A percentile compares a stretch with the other conserved stretches of the same genome.
These are phyloP conservation scores for Hyla sarda DNA, from an alignment of 2,113 vertebrate genomes.

Conservation along the genomic window DNA sequence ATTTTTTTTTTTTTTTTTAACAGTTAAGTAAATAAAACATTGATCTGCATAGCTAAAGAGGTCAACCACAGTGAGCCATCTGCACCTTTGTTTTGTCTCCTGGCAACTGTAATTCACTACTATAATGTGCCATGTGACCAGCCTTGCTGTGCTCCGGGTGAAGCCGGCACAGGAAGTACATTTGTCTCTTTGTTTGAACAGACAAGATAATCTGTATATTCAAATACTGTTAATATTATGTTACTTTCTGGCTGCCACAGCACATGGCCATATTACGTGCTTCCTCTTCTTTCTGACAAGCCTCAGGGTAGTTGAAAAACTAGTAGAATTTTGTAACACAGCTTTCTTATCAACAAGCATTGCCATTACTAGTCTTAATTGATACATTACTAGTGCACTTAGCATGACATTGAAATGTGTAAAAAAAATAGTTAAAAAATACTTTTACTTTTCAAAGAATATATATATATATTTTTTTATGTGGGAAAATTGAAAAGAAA, in stretches of 20 bases:
- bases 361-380: not conserved
- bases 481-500: too few relatives aligned
- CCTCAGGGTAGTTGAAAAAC: not conserved
- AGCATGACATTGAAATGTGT: not conserved
- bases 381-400: not conserved
- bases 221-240: not conserved
- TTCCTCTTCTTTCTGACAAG: not conserved
- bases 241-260: not conserved
- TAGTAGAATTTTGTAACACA: not conserved
- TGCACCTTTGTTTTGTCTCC: conserved; percentile 67
- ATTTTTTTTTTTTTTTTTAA: conserved; percentile 48
- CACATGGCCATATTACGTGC: not conserved
- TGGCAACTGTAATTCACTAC: conserved; percentile 73
- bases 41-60: conserved; percentile 73
- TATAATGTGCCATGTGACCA: conserved; percentile 63
- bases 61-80: conserved; percentile 69
- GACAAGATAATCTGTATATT: conserved; percentile 60
- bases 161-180: conserved; percentile 50
- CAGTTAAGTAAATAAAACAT: conserved; percentile 71
- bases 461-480: too few relatives aligned
- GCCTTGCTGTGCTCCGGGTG: conserved; percentile 63
- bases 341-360: too few relatives aligned
- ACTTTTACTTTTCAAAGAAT: too few relatives aligned
- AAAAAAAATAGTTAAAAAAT: too few relatives aligned
- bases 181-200: conserved; percentile 60